These are phyloP conservation scores for Pristis pectinata DNA, from an alignment of 2,797 vertebrate genomes.

Conservation along the genomic window DNA sequence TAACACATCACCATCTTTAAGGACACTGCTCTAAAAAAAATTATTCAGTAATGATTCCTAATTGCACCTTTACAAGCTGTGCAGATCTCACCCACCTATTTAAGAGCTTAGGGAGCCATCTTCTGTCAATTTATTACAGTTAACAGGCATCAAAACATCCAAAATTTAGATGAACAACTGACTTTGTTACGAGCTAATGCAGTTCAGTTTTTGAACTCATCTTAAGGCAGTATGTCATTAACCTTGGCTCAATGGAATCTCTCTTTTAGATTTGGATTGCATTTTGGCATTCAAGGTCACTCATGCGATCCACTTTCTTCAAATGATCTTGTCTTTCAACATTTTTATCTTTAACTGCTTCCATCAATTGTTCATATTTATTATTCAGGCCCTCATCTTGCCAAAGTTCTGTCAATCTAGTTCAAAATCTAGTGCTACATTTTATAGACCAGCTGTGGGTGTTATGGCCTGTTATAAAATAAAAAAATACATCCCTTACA, in stretches of 20 bases:
- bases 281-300: not conserved
- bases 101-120: not conserved
- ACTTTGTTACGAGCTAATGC: not conserved
- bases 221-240: not conserved
- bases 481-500: not conserved
- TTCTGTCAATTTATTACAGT: not conserved
- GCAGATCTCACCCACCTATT: not conserved
- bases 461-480: not conserved
- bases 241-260: not conserved
- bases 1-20: not conserved
- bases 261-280: not conserved
- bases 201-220: not conserved
- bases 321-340: not conserved
- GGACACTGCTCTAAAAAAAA: not conserved
- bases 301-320: not conserved
- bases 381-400: not conserved
- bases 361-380: not conserved
- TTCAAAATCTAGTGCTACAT: not conserved
- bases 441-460: not conserved
- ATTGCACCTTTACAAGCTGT: slow-evolving; percentile 1
- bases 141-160: not conserved
- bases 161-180: not conserved
- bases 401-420: not conserved
- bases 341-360: not conserved
- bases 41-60: not conserved